Base-by-base conservation (phyloP, 2,888 invertebrate genomes). In the Tineola bisselliella region DNA sequence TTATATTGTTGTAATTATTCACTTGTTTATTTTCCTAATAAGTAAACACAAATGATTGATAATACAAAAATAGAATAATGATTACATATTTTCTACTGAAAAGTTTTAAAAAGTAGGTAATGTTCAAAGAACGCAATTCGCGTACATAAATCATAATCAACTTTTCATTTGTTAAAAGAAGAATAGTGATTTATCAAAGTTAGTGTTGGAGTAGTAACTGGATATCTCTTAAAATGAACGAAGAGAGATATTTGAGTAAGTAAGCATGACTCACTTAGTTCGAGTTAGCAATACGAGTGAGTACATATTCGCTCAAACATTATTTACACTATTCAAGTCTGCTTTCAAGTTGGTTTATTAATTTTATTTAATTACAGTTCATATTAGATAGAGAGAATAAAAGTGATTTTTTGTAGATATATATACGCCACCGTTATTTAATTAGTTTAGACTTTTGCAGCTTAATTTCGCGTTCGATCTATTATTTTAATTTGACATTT, bases 131-230 rank as follows among this genome's bases (percentile, higher is more conserved):
- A 48, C 15, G 15, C 48, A 48, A 10, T 48, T 8, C n/a, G n/a
- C n/a, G n/a, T n/a, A n/a, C 48, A 48, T 48, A 17, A 48, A 17
- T 48, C 17, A 48, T 48, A 17, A 48, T 48, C 48, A 17, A 48
- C 48, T 48, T 48, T 48, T 48, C 48, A 48, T 48, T 48, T 48
- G 15, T 48, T 48, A 17, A 48, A 17, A 48, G 48, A 48, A 13
- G 48, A 48, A 48, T 48, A 48, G 48, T 48, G 48, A 48, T 48
- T 48, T 48, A 48, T 48, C 17, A 48, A 48, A 48, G 48, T 48
- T 48, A 15, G 13, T 48, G 48, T 48, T 15, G 17, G 48, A 17
- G 15, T 48, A 48, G 48, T 48, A 48, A 48, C 48, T 48, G 15
- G 13, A 48, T 48, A 17, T 48, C 48, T 48, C 48, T 48, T 13